phyloP scores from a whole-genome alignment of 2,888 invertebrate genomes.

The Clepsis dumicolana region DNA sequence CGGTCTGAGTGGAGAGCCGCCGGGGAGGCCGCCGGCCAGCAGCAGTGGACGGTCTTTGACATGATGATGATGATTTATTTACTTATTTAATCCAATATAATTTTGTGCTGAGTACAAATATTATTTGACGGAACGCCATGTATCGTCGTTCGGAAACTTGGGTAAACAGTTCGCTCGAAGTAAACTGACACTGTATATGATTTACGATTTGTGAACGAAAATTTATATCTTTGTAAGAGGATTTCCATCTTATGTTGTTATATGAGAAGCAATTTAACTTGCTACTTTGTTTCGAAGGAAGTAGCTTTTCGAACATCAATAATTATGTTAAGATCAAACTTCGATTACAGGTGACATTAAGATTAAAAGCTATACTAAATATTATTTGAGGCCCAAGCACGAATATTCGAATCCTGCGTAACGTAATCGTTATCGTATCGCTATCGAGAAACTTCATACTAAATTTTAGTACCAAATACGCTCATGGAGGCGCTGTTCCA shows the following conservation, averaged over 20 bases:
- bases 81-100: not conserved
- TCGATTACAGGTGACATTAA: not conserved
- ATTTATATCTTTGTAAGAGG: not conserved
- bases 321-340: not conserved
- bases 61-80: too few species aligned
- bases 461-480: too few species aligned
- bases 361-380: too few species aligned
- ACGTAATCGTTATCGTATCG: too few species aligned
- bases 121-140: not conserved
- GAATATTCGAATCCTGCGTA: too few species aligned
- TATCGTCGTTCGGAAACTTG: not conserved
- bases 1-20: too few species aligned
- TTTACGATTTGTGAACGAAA: not conserved
- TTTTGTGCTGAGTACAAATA: not conserved
- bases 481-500: too few species aligned
- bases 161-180: not conserved
- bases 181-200: constrained; percentile 6
- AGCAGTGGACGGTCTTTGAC: too few species aligned
- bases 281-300: not conserved
- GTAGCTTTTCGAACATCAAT: not conserved
- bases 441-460: too few species aligned
- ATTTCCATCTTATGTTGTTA: not conserved
- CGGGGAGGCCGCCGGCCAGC: too few species aligned
- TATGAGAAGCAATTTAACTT: constrained; percentile 4
- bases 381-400: too few species aligned